Conservation (phyloP, 2,797 vertebrate genomes). For the Limnodromus scolopaceus region DNA sequence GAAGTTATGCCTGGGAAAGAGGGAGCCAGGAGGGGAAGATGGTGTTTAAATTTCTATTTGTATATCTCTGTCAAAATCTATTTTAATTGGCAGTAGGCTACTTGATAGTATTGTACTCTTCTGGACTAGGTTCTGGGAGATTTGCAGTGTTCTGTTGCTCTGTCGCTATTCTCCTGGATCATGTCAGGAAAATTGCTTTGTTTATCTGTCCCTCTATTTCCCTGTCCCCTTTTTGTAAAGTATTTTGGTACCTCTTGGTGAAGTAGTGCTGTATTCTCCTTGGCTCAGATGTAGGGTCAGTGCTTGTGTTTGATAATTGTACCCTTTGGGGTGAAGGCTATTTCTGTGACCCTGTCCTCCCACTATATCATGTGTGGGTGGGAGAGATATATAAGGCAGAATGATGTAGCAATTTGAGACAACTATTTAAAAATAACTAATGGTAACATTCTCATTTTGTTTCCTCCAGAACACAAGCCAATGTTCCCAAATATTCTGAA, state of each 20-base stretch:
- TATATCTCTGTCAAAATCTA: not conserved
- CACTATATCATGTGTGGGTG: not conserved
- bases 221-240: not conserved
- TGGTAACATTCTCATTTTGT: not conserved
- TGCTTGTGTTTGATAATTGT: not conserved
- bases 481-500: slow-evolving; percentile 88
- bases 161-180: not conserved
- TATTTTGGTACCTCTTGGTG: not conserved
- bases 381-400: not conserved
- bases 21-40: not conserved
- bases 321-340: not conserved
- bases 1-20: not conserved
- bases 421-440: not conserved
- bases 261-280: not conserved
- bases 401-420: not conserved
- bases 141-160: not conserved
- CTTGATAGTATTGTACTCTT: not conserved
- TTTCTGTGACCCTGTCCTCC: not conserved
- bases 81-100: not conserved
- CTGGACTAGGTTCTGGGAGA: not conserved
- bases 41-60: not conserved
- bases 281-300: not conserved
- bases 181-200: not conserved
- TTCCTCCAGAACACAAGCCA: slow-evolving; percentile 83
- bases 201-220: not conserved